Base-by-base conservation (phyloP, 37 sponge, comb jelly and placozoan species). In the Axinella damicornis region DNA sequence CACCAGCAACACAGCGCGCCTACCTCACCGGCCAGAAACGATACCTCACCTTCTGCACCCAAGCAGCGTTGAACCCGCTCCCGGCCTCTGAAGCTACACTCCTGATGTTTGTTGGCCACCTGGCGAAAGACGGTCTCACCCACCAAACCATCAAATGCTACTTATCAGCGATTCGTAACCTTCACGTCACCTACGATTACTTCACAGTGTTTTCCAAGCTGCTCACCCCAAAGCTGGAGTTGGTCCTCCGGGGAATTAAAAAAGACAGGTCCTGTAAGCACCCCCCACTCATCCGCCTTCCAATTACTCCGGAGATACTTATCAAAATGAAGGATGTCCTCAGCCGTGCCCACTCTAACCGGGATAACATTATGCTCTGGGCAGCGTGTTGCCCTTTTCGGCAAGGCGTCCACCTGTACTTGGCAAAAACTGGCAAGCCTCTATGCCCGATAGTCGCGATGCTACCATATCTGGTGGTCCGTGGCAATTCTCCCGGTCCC, bases 41-140 rank as follows among this genome's bases (percentile, higher is more conserved):
- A 17, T 89, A 76, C 71, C 24, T 71, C 0, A 25, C 38, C 20
- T 89, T 89, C 83, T 89, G 89, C 36, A 46, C 6, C 46, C 4
- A 9, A 12, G 9, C 9, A 12, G 9, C 4, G 9, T 12, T 12
- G 46, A 12, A 4, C 46, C 46, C 46, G 46, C 9, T 46, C 4
- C 46, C 46, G 6, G 9, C 46, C 9, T 12, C 46, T 9, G 46
- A 46, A 46, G 46, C 4, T 5, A 66, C 71, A 4, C 57, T 81
- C 30, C 24, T 67, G 57, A 63, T 65, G 41, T 81, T 69, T 81
- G 71, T 69, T 2, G 58, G 61, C 28, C 35, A 69, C 41, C 25
- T 81, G 18, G 76, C 77, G 11, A 17, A 32, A 0, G 27, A 67
- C 25, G 71, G 62, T 37, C 78, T 77, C 20, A 11, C 27, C 0